A percentile compares a stretch with the other conserved stretches of the same genome.
These are phyloP conservation scores for Aspidiotus destructor DNA, from an alignment of 2,888 invertebrate genomes.

Conservation along the genomic window DNA sequence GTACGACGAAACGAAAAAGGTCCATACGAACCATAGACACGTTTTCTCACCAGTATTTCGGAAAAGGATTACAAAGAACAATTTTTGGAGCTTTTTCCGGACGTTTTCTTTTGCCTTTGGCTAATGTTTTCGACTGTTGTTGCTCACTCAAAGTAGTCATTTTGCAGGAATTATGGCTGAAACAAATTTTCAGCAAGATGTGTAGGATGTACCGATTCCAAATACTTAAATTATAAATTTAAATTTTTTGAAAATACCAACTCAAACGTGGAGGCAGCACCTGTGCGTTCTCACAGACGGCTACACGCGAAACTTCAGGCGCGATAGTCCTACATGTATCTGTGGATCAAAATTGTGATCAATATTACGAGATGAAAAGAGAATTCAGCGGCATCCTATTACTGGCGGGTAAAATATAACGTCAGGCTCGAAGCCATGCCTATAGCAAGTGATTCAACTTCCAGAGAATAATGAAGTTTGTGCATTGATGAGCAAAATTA, in stretches of 20 bases:
- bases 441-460: too few relatives aligned
- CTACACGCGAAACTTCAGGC: too few relatives aligned
- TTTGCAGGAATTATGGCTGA: not conserved
- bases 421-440: too few relatives aligned
- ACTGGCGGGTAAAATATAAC: too few relatives aligned
- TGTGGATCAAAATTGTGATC: too few relatives aligned
- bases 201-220: not conserved
- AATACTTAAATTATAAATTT: not conserved
- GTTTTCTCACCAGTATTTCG: conserved; percentile 12
- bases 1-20: not conserved
- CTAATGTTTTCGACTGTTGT: conserved; percentile 7
- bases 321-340: too few relatives aligned
- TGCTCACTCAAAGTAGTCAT: conserved; percentile 14
- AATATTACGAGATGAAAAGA: too few relatives aligned
- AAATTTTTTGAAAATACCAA: not conserved
- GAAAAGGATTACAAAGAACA: conserved; percentile 12
- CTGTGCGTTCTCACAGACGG: too few relatives aligned
- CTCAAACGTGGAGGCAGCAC: too few relatives aligned
- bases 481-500: too few relatives aligned
- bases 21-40: not conserved
- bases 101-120: conserved; percentile 18
- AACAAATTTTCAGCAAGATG: not conserved
- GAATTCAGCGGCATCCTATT: too few relatives aligned
- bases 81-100: conserved; percentile 5
- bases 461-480: too few relatives aligned